Evolutionary conservation across 2,888 invertebrate genomes (phyloP), one percentile per base, ranked within the genome.

Genomic region (Dinocampus coccinellae): DNA sequence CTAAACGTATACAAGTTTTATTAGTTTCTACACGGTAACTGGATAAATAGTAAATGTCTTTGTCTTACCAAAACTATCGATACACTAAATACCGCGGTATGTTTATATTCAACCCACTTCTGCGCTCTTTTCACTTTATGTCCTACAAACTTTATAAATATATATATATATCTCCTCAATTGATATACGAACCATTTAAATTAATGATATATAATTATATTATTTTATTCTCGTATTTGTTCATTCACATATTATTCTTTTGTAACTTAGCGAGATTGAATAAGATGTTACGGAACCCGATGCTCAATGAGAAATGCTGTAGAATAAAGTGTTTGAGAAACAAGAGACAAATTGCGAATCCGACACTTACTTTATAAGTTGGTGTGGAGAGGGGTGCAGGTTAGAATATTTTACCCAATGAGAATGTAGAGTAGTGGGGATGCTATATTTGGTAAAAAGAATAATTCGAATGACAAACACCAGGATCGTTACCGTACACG

Each of bases 401-500:
- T 29, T 7, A 29, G 29, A 4, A 4, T 4, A 29, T 29, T 29
- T 29, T 29, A 4, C 20, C 47, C 16, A 47, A 29, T 29, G 20
- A 16, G 16, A 3, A 3, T 20, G n/a, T 20, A 20, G 7, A 20
- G 47, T 20, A 16, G 47, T 39, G 39, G 47, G 47, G 16, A 47
- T 47, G 9, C 47, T 47, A 16, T 47, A 47, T 47, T 20, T 16
- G 47, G 47, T 47, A 0, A 16, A 6, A 0, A 0, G n/a, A 20
- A 16, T 47, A 47, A 7, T 47, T 47, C 16, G 6, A 6, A 7
- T 7, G 16, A 16, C 1, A 3, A 7, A 2, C 47, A 47, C 20
- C 47, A 47, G 47, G 47, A n/a, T 16, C 47, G 47, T 47, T 47
- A 47, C 16, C 16, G 16, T 47, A 84, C 80, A n/a, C n/a, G n/a